Base-by-base conservation (phyloP, 2,888 invertebrate genomes). In the Ochlodes sylvanus region DNA sequence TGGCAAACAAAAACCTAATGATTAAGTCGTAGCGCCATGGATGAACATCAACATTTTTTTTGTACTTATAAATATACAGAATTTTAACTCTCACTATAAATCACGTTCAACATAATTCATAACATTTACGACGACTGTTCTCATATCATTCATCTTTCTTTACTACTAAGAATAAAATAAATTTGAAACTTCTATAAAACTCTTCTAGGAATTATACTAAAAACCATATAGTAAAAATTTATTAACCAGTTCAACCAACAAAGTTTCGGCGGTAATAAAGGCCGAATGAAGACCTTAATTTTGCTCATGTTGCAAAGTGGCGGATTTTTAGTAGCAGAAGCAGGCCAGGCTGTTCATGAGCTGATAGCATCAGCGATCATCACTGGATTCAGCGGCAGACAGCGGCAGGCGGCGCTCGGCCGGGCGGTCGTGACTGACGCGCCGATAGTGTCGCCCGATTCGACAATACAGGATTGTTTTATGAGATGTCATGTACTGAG, bases 361-460 rank as follows among this genome's bases (percentile, higher is more conserved):
- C 63, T 77, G 84, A 84, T 84, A 80, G 69, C 75, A 83, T 82
- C 82, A 72, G 72, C 63, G 74, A 77, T 74, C 72, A 72, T 68
- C n/a, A n/a, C n/a, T n/a, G n/a, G n/a, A n/a, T n/a, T n/a, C 75
- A 72, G 73, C 71, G 65, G 70, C 72, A 76, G 78, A 50, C 50
- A 19, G 17, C 19, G 10, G 2, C 50, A 2, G 47, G 9, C 19
- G 19, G 50, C 50, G 27, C 27, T 27, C 27, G 15, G 7, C 42
- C n/a, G 47, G 7, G 76, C 78, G 77, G 72, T 78, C 81, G 79
- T 80, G 79, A 81, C 79, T 79, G 69, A 72, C 72, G 73, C 72
- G 72, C 71, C 71, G 75, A 75, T 73, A 72, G 55, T 44, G 69
- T 66, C 67, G 73, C 76, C 74, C 32, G 63, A 54, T 17, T 14